Base-by-base conservation (phyloP, 2,113 vertebrate genomes). In the Sinosuthora webbiana region DNA sequence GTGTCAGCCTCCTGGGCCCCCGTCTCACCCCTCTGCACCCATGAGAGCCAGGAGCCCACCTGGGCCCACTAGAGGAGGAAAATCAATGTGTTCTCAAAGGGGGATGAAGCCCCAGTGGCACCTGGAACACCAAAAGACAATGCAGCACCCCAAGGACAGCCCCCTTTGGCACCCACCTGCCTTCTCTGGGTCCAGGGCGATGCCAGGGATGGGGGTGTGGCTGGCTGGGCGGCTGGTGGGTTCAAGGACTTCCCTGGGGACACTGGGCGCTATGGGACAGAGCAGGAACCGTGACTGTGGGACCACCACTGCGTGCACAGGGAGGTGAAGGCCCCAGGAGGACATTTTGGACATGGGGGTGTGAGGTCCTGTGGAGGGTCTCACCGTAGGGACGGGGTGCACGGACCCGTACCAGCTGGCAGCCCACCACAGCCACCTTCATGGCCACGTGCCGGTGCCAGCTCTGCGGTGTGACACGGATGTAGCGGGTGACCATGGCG, bases 361-460 rank as follows among this genome's bases (percentile, higher is more conserved):
- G 25, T 15, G 8, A 39, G n/a, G 20, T 45, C 41, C 42, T 6
- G 1, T 3, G 11, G 11, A 52, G 15, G 45, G 31, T 55, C 89
- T 96, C 74, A 90, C 95, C 95, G 0, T 97, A 95, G 45, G 96
- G 97, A 59, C 30, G 94, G 11, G 84, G 55, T 0, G 37, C 56
- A 0, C 76, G 95, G 52, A 39, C 50, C 27, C 94, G 87, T 0
- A 53, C 55, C 9, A 59, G 77, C 71, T 97, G 97, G 88, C 98
- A 99, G 83, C 99, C 99, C 87, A 98, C 49, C 75, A 99, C 91
- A 53, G 98, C 98, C 80, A 98, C 93, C 95, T 97, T 97, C 50
- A 97, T 79, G 31, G 98, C 98, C 22, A 98, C 39, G 1, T 15
- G 96, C 45, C 94, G 95, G 2, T 97, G 96, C 98, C 98, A 99